Evolutionary conservation across 2,888 invertebrate species (phyloP), one percentile per base, ranked within the genome.

Genomic region (Dasypogon diadema): DNA sequence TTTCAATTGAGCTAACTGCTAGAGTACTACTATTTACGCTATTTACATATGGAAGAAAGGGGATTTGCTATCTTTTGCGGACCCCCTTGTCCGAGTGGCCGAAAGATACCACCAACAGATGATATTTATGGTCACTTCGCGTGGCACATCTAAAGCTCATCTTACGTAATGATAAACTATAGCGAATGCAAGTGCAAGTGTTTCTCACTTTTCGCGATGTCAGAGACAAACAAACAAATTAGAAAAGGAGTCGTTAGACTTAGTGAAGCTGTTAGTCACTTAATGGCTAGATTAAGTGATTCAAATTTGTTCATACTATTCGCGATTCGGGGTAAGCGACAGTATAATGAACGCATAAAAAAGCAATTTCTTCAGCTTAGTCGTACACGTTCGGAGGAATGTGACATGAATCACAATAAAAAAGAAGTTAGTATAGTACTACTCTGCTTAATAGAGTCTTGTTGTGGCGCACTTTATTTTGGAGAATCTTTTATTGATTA

Each of bases 401-500:
- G 51, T 51, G 51, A 51, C 51, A 51, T 51, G 51, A 51, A 51
- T 51, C 51, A 51, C 51, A 51, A 42, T 12, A 42, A n/a, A 42
- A 42, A 42, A 8, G 42, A 42, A 42, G 42, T 42, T 12, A 2
- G 51, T 21, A 14, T 48, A 21, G 51, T 51, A 16, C 18, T 51
- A 51, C 6, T 18, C 51, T 16, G 51, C 51, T 21, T 21, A 51
- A 51, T 51, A 51, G 18, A 51, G 51, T 51, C 51, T 51, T 51
- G 51, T 51, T 51, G 51, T 51, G 51, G 51, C 51, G 51, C 18
- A 51, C 51, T 51, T 51, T 51, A 51, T 51, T 51, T 51, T 51
- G 51, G 51, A 3, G 16, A 21, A 51, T 2, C 51, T 51, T 16
- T 21, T 51, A 51, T 21, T 16, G 21, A 51, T 51, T 51, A 51